These are phyloP conservation scores for Drosophila grimshawi DNA, from an alignment of 1,140 invertebrate species.

Conservation along the genomic window DNA sequence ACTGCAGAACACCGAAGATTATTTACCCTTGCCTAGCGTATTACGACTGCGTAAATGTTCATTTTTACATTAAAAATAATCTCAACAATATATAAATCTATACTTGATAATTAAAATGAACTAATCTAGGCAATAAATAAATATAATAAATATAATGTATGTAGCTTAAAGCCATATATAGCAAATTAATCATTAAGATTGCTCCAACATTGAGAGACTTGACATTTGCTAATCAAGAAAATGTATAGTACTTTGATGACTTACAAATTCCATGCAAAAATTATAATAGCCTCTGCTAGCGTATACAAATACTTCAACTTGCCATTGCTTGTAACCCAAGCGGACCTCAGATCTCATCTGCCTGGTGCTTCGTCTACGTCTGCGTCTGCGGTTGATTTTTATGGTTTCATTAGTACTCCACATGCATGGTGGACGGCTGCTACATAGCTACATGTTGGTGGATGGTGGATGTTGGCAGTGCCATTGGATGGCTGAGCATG, in stretches of 20 bases:
- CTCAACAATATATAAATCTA: too few relatives aligned
- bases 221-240: too few relatives aligned
- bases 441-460: slow-evolving; percentile 5
- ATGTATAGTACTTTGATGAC: not conserved
- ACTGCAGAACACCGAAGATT: not conserved
- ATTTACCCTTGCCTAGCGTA: not conserved
- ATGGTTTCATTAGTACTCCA: slow-evolving; percentile 81
- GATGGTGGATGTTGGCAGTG: slow-evolving; percentile 9
- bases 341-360: slow-evolving; percentile 49
- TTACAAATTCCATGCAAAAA: not conserved
- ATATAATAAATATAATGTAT: not conserved
- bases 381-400: slow-evolving; percentile 78
- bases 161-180: too few relatives aligned
- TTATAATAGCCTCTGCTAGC: not conserved
- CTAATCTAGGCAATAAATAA: not conserved
- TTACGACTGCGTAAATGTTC: too few relatives aligned
- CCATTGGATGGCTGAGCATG: slow-evolving; percentile 25
- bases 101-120: too few relatives aligned
- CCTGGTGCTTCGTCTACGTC: slow-evolving; percentile 13
- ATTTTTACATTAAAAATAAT: too few relatives aligned
- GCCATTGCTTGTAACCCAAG: slow-evolving; percentile 37
- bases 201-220: not conserved
- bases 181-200: too few relatives aligned
- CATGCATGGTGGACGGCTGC: slow-evolving; percentile 43
- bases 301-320: slow-evolving; percentile 32